A percentile compares a stretch with the other conserved stretches of the same genome.
phyloP scores from a whole-genome alignment of 2,888 invertebrate genomes.

The Saturnia pavonia region DNA sequence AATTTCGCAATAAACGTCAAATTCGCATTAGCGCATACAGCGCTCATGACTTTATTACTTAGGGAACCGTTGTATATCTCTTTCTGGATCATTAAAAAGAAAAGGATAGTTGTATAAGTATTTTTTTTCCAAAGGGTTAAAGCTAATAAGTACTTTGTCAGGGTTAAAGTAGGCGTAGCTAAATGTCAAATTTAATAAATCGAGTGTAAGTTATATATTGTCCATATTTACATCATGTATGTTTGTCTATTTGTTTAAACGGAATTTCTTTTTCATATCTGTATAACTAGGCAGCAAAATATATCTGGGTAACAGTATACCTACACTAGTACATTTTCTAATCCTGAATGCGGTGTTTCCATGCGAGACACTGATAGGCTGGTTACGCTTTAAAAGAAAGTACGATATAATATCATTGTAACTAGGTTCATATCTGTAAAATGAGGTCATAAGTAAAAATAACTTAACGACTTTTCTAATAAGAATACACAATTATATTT shows the following conservation, averaged over 20 bases:
- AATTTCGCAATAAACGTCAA: constrained; percentile 66
- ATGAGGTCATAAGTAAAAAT: not conserved
- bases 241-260: not conserved
- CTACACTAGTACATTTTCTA: not conserved
- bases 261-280: no score
- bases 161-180: constrained; percentile 72
- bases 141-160: constrained; percentile 53
- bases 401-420: not conserved
- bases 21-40: constrained; percentile 30
- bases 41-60: constrained; percentile 53
- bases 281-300: not conserved
- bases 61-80: constrained; percentile 32
- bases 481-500: not conserved
- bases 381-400: not conserved
- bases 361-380: not conserved
- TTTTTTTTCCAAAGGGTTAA: constrained; percentile 41
- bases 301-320: not conserved
- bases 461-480: not conserved
- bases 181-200: constrained; percentile 74
- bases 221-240: constrained; percentile 30
- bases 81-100: constrained; percentile 40
- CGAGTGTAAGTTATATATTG: constrained; percentile 58
- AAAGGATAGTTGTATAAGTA: constrained; percentile 18
- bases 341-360: not conserved
- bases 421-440: not conserved